Evolutionary conservation across 2,113 vertebrate species (phyloP), one percentile per base, ranked within the genome.

Genomic region (Hystrix cristata): DNA sequence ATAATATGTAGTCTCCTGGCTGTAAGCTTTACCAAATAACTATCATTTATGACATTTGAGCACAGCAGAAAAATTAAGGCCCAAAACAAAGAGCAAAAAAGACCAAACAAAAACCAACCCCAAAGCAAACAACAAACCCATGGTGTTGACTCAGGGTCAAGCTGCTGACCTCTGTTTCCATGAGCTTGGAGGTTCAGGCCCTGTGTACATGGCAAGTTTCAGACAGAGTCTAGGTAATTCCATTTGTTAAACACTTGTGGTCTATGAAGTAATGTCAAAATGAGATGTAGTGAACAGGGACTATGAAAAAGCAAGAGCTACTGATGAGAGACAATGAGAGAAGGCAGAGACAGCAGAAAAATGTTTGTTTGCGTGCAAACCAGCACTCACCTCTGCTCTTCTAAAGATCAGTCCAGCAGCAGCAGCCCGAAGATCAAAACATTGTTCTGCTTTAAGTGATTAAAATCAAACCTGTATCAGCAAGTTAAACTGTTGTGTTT

Each of bases 401-500:
- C 51, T 31, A 7, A 90, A 80, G 80, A 74, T 31, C 0, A 80
- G 53, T 23, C 92, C 31, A 16, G 78, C 76, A 34, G 62, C 43
- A 86, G 88, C n/a, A 19, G 16, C 1, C 5, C 38, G 38, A 69
- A 97, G 93, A 96, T 87, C 95, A 95, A 96, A 96, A 94, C 46
- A 27, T 0, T 78, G 72, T 82, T 94, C 72, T 78, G 1, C 78
- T 72, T 64, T 38, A 53, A 69, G 57, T 90, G 94, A 92, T 97
- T 97, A 93, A 94, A 97, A 91, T 88, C 90, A 88, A 59, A 86
- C 97, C 78, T 97, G 97, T 87, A 64, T 82, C 80, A 74, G 90
- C 98, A 98, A 90, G 96, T 80, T 57, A n/a, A 78, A 82, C 4
- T 16, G 59, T 60, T 89, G 90, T 80, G 83, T 94, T 95, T 95